Evolutionary conservation across 1,140 invertebrate species (phyloP).

Genomic region (Zaprionus capensis): DNA sequence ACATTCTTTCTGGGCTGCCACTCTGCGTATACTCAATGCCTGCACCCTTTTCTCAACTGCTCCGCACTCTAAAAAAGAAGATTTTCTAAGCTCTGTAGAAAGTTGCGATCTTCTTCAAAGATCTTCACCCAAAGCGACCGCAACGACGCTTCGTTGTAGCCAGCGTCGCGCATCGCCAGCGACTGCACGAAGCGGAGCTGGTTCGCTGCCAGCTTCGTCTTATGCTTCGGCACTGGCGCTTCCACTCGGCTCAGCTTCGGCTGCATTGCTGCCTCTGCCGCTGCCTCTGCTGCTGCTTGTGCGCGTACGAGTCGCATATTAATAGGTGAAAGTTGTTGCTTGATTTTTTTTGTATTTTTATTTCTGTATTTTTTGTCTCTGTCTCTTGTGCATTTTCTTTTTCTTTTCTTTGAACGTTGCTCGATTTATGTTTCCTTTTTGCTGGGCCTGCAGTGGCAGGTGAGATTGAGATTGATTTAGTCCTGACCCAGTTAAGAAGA

Average conservation of each 20-base stretch:
- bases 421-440: slow-evolving; percentile 69
- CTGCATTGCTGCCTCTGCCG: slow-evolving; percentile 4
- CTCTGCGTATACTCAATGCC: background rate
- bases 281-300: slow-evolving; percentile 68
- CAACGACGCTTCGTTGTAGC: slow-evolving; percentile 46
- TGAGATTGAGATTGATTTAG: slow-evolving; percentile 12
- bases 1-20: background rate
- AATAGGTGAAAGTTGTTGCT: slow-evolving; percentile 84
- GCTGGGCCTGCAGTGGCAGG: slow-evolving; percentile 6
- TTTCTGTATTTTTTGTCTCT: slow-evolving; percentile 39
- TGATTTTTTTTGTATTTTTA: slow-evolving; percentile 52
- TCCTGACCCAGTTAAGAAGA: slow-evolving; percentile 37
- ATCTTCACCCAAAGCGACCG: background rate
- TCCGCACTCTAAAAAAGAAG: background rate
- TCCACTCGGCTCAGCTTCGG: slow-evolving; percentile 4
- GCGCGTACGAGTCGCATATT: slow-evolving; percentile 81
- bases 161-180: slow-evolving; percentile 61
- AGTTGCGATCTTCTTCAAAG: slow-evolving; percentile 14
- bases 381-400: slow-evolving; percentile 13
- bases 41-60: background rate
- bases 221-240: slow-evolving; percentile 40
- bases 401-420: slow-evolving; percentile 35
- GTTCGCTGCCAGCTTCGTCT: slow-evolving; percentile 56
- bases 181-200: slow-evolving; percentile 45
- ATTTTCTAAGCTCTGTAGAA: slow-evolving; percentile 25